Evolutionary conservation across 1,140 invertebrate species (phyloP).

Genomic region (Physella acuta): DNA sequence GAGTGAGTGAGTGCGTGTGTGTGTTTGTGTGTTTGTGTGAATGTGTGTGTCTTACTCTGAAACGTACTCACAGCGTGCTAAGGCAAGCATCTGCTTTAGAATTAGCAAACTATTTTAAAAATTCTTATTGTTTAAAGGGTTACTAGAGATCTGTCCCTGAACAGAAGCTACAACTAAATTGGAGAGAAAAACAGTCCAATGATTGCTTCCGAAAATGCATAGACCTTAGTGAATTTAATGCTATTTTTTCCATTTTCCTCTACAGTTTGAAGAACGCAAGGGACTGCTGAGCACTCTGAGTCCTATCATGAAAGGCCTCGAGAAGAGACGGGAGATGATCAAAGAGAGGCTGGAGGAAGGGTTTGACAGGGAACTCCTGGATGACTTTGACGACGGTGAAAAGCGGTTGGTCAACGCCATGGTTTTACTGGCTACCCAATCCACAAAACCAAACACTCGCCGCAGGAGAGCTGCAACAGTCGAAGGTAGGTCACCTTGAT

Average conservation of each 20-base stretch:
- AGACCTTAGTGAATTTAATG: not conserved
- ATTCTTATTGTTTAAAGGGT: too few species aligned
- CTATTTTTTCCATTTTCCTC: not conserved
- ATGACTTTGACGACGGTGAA: constrained; percentile 13
- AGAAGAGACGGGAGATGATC: constrained; percentile 12
- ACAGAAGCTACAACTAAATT: too few species aligned
- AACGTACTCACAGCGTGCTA: too few species aligned
- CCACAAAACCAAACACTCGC: not conserved
- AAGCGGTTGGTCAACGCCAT: constrained; percentile 17
- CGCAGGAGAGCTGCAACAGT: constrained; percentile 9
- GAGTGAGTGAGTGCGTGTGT: too few species aligned
- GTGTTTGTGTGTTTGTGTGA: too few species aligned
- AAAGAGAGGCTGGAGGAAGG: constrained; percentile 25
- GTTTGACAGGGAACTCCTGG: constrained; percentile 21
- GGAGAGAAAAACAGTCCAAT: too few species aligned
- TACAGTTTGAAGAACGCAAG: not conserved
- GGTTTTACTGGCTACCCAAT: not conserved
- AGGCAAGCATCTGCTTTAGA: too few species aligned
- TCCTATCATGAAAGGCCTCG: constrained; percentile 22
- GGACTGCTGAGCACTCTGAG: constrained; percentile 9
- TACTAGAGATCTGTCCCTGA: too few species aligned
- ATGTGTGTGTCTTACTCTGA: too few species aligned
- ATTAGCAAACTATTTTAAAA: too few species aligned
- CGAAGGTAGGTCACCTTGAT: too few species aligned
- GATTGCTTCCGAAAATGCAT: not conserved